phyloP scores from a whole-genome alignment of 2,888 invertebrate genomes.

The Crossocerus cetratus region DNA sequence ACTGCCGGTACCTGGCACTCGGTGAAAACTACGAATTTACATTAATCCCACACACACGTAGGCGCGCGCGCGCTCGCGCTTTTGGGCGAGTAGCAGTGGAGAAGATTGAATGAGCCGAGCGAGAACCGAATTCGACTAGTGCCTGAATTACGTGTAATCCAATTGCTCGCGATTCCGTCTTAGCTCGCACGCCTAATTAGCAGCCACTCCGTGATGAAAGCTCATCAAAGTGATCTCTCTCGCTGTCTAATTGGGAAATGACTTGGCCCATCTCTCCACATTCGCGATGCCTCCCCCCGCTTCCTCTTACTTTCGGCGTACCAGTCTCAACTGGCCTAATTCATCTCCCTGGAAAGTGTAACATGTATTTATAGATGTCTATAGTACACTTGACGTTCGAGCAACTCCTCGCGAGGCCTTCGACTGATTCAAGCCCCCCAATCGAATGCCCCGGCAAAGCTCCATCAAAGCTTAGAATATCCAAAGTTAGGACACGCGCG shows the following conservation, averaged over 20 bases:
- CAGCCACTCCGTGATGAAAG: constrained; percentile 11
- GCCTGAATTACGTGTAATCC: constrained; percentile 16
- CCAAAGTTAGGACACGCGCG: too few species aligned
- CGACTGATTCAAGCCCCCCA: too few species aligned
- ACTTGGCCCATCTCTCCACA: constrained; percentile 8
- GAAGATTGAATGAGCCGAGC: neutral
- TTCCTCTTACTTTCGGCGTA: neutral
- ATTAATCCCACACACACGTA: neutral
- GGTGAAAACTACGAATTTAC: neutral
- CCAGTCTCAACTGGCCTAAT: neutral
- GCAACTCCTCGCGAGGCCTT: too few species aligned
- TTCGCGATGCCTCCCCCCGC: neutral
- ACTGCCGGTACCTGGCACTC: neutral
- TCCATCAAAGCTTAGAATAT: too few species aligned
- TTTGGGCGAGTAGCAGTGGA: too few species aligned
- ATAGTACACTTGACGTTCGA: too few species aligned
- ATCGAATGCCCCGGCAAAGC: too few species aligned
- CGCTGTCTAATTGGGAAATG: constrained; percentile 35
- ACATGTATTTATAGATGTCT: neutral
- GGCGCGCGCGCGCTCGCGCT: too few species aligned
- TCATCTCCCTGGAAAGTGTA: neutral
- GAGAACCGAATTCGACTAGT: neutral
- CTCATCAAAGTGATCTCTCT: constrained; percentile 22
- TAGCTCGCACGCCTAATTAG: neutral
- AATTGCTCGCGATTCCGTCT: constrained; percentile 4